Evolutionary conservation across 2,113 vertebrate genomes (phyloP).

Genomic region (Lagopus leucura): DNA sequence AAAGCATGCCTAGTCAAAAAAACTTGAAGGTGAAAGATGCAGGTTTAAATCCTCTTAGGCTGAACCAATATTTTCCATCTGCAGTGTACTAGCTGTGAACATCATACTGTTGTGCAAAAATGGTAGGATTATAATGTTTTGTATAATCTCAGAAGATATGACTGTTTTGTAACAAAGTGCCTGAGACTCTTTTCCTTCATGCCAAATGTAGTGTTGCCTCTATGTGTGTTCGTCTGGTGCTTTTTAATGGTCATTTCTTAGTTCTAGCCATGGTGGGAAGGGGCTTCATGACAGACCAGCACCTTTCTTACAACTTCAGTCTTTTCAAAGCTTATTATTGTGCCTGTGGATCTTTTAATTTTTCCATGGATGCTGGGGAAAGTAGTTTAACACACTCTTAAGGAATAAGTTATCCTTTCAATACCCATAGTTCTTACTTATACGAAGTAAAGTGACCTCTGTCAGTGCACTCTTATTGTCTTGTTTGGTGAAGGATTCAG

Average conservation of each 20-base stretch:
- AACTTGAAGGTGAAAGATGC: background rate
- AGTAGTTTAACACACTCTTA: background rate
- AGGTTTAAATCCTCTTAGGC: constrained; percentile 9
- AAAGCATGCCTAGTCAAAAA: background rate
- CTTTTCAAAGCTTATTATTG: background rate
- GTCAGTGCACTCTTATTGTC: background rate
- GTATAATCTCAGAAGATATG: background rate
- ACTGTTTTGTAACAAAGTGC: background rate
- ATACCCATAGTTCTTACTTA: background rate
- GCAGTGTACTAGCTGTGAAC: background rate
- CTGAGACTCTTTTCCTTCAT: background rate
- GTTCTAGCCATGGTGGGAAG: background rate
- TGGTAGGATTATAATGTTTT: background rate
- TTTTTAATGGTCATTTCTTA: background rate
- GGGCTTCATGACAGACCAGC: background rate
- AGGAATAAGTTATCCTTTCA: background rate
- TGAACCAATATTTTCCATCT: background rate
- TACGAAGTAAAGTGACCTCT: background rate
- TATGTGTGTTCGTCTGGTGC: fast-evolving
- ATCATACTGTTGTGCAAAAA: background rate
- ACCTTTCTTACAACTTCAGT: background rate
- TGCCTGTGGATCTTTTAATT: background rate
- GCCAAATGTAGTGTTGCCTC: background rate
- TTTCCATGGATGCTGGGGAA: background rate
- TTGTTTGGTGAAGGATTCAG: background rate